Evolutionary conservation across 2,797 vertebrate species (phyloP), one percentile per base, ranked within the genome.

Genomic region (Morelia viridis): DNA sequence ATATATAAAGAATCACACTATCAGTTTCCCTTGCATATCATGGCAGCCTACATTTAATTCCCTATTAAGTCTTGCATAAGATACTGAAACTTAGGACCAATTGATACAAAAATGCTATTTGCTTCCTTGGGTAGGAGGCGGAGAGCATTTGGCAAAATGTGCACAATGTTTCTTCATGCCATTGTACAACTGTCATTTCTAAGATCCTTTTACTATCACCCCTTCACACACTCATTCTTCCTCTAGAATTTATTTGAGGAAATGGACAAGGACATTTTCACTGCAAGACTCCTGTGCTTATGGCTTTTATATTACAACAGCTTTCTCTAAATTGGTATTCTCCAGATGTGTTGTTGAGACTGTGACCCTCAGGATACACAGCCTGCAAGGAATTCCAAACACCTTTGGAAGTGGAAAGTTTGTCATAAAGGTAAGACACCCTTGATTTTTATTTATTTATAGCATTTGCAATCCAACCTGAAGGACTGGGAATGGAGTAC

Each of bases 51-150:
- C 53, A 76, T 76, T 89, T 76, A 57, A 89, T 28, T 76, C 4
- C 88, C 56, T 57, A 58, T 60, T 89, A 60, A 89, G 41, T 89
- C 65, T 89, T 89, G 65, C 53, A 35, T 89, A 71, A 89, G 5
- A 89, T 58, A 26, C 31, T 15, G 56, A 58, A 89, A 57, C 50
- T 35, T 19, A 3, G 35, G n/a, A 41, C 24, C 71, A 50, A 90
- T n/a, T 11, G 15, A 90, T 80, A 65, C 5, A 28, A n/a, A 90
- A 61, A 80, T 46, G 58, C 35, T 41, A 57, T 60, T 89, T 89
- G 68, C 68, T 24, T 60, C 46, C 80, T 83, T 46, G 24, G 57
- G 60, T 83, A 80, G 35, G 31, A 60, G 35, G 35, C 28, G 58
- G 24, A 35, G 1, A 28, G 24, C 22, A 9, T 26, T 58, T 11